A percentile compares a stretch with the other conserved stretches of the same genome.
phyloP scores from a whole-genome alignment of 1,140 invertebrate species.

The Venturia canescens region DNA sequence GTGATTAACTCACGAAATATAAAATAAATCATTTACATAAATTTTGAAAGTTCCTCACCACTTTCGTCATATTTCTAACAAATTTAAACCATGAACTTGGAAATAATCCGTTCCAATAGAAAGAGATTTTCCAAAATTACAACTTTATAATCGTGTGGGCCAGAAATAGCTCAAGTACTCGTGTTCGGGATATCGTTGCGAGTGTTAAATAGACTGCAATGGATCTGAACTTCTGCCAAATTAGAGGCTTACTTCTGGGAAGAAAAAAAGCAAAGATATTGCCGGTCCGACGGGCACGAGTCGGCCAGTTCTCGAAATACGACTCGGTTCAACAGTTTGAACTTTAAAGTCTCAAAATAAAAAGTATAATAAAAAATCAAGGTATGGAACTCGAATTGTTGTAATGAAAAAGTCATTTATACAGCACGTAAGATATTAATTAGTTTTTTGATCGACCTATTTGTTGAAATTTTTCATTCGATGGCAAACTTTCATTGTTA shows the following conservation, averaged over 20 bases:
- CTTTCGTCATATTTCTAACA: not conserved
- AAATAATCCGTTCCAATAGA: not conserved
- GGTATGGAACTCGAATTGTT: not conserved
- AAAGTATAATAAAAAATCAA: no score
- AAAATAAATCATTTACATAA: conserved; percentile 11
- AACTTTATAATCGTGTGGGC: not conserved
- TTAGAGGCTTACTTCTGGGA: conserved; percentile 29
- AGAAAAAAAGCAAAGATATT: conserved; percentile 40
- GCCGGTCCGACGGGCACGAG: conserved; percentile 20
- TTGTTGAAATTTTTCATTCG: conserved; percentile 28
- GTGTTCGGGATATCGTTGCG: conserved; percentile 10
- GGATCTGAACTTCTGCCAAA: conserved; percentile 48
- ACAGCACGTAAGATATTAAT: not conserved
- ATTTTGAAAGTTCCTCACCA: not conserved
- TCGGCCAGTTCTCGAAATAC: conserved; percentile 27
- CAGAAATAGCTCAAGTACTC: conserved; percentile 28
- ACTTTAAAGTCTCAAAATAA: conserved; percentile 10
- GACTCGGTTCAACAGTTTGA: conserved; percentile 24
- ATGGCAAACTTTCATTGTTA: not conserved
- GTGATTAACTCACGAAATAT: conserved; percentile 21
- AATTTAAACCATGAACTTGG: conserved; percentile 26
- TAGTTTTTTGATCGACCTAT: not conserved
- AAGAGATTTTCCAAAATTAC: not conserved
- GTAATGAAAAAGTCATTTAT: no score
- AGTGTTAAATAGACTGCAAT: conserved; percentile 33